Evolutionary conservation across 2,113 vertebrate species (phyloP).

Genomic region (Peromyscus leucopus): DNA sequence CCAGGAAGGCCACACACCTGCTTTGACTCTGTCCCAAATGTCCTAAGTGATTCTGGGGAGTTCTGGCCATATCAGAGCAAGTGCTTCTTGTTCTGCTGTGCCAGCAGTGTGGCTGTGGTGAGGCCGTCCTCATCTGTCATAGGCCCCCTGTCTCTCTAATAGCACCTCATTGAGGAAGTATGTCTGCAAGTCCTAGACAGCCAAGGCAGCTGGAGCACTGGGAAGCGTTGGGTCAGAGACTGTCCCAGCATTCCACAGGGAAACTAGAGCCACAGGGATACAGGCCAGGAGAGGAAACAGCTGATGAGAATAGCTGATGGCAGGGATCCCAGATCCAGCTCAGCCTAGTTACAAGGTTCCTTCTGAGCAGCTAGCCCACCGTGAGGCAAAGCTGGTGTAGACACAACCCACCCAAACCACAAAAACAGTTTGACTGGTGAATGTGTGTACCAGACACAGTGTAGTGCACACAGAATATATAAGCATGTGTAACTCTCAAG

Average conservation of each 20-base stretch:
- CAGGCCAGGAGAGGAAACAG: neutral
- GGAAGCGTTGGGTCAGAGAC: neutral
- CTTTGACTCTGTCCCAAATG: neutral
- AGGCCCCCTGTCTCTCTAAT: neutral
- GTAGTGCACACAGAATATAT: neutral
- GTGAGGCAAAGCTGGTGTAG: neutral
- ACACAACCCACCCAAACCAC: neutral
- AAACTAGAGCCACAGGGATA: neutral
- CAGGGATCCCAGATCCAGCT: neutral
- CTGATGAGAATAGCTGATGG: neutral
- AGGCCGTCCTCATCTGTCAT: neutral
- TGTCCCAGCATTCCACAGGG: neutral
- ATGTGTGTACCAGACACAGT: neutral
- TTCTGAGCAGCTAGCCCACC: neutral
- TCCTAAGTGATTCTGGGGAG: neutral
- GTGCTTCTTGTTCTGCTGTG: neutral
- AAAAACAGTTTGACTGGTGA: neutral
- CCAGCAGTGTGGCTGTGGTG: neutral
- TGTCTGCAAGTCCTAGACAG: neutral
- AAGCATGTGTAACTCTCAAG: neutral
- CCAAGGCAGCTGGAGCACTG: neutral
- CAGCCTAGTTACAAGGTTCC: neutral
- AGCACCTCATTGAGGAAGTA: neutral
- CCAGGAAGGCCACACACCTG: neutral
- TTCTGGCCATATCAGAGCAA: neutral